Base-by-base conservation (phyloP, 2,113 vertebrate genomes). In the Agapornis roseicollis region DNA sequence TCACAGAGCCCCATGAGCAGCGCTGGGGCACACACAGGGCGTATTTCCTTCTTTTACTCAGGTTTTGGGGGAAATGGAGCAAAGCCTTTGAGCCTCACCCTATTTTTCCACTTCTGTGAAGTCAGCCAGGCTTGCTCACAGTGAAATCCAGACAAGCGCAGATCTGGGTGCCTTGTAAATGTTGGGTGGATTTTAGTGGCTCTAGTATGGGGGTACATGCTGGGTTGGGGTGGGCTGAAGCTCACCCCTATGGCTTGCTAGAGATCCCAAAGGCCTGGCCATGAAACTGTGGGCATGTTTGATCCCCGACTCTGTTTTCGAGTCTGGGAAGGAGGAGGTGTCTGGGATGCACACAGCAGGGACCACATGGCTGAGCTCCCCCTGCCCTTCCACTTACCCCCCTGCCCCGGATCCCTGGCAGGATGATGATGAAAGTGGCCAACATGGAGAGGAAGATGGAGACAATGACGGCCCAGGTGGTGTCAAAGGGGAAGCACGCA, bases 381-480 rank as follows among this genome's bases (percentile, higher is more conserved):
- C 20, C 27, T 41, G 37, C 23, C 39, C 16, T 24, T 66, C 16
- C 35, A 94, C 97, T 99, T 97, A 99, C 99, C 98, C 97, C 97
- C 94, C 97, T 98, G 63, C 99, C 99, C 19, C 99, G 98, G 94
- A 99, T 99, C 47, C 99, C 99, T 0, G 99, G 99, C 65, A 99
- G 97, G 92, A 99, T 99, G 86, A 99, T 80, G 56, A 99, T 96
- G 73, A 98, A 98, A 29, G 97, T 98, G 91, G 97, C 97, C 29
- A 99, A 42, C 15, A 52, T 0, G 9, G 98, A 96, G 84, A 99
- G 88, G 97, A 99, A 99, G 63, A 99, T 85, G 18, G 98, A 91
- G 69, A 99, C 95, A 61, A 99, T 97, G 35, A 98, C 93, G 25
- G 99, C 97, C 81, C 96, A 69, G 39, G 94, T 88, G 55, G 98